Evolutionary conservation across 2,888 invertebrate genomes (phyloP).

Genomic region (Azorinus chamasolen): DNA sequence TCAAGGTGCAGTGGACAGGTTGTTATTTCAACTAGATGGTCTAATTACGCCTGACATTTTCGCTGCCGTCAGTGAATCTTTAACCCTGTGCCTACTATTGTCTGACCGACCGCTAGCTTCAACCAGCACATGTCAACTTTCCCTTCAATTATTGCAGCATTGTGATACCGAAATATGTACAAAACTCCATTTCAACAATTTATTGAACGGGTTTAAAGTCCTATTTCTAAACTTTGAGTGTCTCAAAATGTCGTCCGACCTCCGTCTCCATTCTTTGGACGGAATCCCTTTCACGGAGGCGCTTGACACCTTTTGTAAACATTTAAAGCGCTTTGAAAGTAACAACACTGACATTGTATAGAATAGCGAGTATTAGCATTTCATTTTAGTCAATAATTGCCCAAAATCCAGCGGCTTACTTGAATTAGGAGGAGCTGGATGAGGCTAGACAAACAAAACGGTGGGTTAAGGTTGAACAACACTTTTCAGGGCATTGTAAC

Average conservation of each 20-base stretch:
- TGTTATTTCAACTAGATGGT: no score
- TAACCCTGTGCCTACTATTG: slow-evolving; percentile 4
- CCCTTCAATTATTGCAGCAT: slow-evolving; percentile 28
- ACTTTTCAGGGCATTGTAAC: no score
- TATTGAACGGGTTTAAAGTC: slow-evolving; percentile 24
- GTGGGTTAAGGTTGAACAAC: no score
- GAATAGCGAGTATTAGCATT: slow-evolving; percentile 39
- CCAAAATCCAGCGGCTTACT: not conserved
- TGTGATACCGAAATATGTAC: slow-evolving; percentile 29
- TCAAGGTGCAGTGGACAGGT: no score
- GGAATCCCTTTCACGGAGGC: slow-evolving; percentile 17
- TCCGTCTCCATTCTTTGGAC: slow-evolving; percentile 23
- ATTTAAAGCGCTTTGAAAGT: slow-evolving; percentile 35
- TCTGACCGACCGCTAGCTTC: not conserved
- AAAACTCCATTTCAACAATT: slow-evolving; percentile 39
- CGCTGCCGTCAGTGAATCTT: slow-evolving; percentile 12
- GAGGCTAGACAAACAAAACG: no score
- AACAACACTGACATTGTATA: slow-evolving; percentile 37
- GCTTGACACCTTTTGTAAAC: slow-evolving; percentile 68
- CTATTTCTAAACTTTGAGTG: slow-evolving; percentile 24
- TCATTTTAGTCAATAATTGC: slow-evolving; percentile 31
- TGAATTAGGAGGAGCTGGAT: no score
- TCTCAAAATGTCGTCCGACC: slow-evolving; percentile 38
- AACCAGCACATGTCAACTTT: slow-evolving; percentile 35
- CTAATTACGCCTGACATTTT: no score